phyloP scores from a whole-genome alignment of 2,797 vertebrate species.

The Sebastes flavidus region DNA sequence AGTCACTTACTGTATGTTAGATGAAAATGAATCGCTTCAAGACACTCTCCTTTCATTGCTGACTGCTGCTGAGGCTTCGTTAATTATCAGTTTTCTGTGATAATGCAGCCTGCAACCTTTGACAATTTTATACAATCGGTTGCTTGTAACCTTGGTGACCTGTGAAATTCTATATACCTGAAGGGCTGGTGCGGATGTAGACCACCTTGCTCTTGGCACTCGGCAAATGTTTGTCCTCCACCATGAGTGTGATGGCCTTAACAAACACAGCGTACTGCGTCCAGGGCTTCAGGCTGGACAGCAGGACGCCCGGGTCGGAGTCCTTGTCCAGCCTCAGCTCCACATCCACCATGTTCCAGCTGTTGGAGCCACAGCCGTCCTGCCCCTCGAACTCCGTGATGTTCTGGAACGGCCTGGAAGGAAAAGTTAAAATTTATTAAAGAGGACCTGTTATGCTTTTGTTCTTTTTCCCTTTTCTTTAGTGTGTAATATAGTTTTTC shows the following conservation, averaged over 20 bases:
- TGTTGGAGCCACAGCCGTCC: constrained; percentile 97
- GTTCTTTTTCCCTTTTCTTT: no score
- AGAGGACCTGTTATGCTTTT: no score
- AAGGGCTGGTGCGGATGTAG: constrained; percentile 92
- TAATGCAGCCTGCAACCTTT: not conserved
- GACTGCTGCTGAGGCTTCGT: not conserved
- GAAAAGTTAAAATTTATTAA: not conserved
- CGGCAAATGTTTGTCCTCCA: constrained; percentile 90
- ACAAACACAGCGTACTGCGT: constrained; percentile 96
- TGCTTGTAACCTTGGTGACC: not conserved
- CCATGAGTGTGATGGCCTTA: constrained; percentile 94
- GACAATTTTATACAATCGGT: not conserved
- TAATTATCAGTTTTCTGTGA: not conserved
- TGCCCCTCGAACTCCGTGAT: constrained; percentile 96
- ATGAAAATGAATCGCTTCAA: not conserved
- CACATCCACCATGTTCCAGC: constrained; percentile 98
- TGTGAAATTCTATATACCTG: constrained; percentile 73
- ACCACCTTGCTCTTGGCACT: constrained; percentile 96
- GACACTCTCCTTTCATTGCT: not conserved
- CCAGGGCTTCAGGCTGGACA: constrained; percentile 93
- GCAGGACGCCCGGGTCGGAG: constrained; percentile 88
- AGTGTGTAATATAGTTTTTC: no score
- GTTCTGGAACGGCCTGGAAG: constrained; percentile 90
- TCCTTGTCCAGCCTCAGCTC: constrained; percentile 90
- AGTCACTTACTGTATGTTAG: not conserved